Evolutionary conservation across 1,140 invertebrate species (phyloP).

Genomic region (Thrips palmi): DNA sequence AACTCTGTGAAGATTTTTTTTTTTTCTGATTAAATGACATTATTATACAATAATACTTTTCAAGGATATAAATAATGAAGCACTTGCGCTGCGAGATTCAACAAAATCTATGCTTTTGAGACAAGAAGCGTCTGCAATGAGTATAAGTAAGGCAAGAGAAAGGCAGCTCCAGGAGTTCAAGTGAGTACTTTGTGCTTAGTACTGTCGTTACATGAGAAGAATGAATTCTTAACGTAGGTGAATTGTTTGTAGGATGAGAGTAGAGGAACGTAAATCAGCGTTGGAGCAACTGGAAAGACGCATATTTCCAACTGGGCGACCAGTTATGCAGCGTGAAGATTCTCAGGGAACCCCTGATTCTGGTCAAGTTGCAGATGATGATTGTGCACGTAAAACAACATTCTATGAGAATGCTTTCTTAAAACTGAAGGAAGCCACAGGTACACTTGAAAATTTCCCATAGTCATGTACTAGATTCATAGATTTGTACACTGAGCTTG

Average conservation of each 20-base stretch:
- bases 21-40: constrained; percentile 3
- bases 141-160: constrained; percentile 39
- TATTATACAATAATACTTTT: constrained; percentile 12
- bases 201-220: too few relatives aligned
- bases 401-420: constrained; percentile 45
- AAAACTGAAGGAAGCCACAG: constrained; percentile 51
- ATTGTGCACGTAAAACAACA: constrained; percentile 12
- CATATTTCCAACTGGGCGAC: constrained; percentile 24
- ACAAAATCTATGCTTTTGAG: constrained; percentile 41
- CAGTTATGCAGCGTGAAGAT: constrained; percentile 13
- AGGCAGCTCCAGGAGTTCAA: constrained; percentile 33
- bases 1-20: too few relatives aligned
- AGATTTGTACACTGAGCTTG: not conserved
- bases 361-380: constrained; percentile 7
- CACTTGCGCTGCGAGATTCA: constrained; percentile 40
- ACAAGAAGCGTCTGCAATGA: constrained; percentile 42
- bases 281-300: constrained; percentile 16
- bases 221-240: too few relatives aligned
- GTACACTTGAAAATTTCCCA: constrained; percentile 18
- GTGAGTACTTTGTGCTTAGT: constrained; percentile 17
- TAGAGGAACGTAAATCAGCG: constrained; percentile 37
- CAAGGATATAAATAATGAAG: constrained; percentile 43
- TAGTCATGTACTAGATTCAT: not conserved
- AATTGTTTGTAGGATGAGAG: constrained; percentile 28
- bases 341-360: constrained; percentile 10